Conservation (phyloP, 1,140 invertebrate species). For the Drosophila tropicalis region DNA sequence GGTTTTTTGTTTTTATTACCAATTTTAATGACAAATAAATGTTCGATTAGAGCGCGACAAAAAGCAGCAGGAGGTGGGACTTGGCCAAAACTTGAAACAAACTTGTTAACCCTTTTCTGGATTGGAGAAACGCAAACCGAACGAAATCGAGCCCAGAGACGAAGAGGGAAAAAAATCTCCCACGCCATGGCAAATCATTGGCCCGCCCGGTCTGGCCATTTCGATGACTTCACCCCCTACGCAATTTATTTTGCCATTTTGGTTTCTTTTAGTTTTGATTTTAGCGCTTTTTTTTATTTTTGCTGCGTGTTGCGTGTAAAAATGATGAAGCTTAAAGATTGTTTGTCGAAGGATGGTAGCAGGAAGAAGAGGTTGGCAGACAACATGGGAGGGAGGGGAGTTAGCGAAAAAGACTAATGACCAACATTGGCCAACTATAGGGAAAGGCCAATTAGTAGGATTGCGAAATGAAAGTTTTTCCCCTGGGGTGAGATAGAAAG, state of each 20-base stretch:
- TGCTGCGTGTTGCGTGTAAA: conserved; percentile 36
- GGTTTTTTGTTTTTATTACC: conserved; percentile 54
- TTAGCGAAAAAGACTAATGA: conserved; percentile 9
- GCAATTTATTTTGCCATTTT: conserved; percentile 36
- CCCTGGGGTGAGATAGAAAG: not conserved
- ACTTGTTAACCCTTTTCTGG: conserved; percentile 48
- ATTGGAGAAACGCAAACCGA: conserved; percentile 9
- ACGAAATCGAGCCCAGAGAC: not conserved
- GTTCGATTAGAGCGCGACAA: conserved; percentile 49
- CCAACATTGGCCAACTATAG: conserved; percentile 7
- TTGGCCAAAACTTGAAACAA: conserved; percentile 4
- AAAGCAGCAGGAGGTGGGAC: conserved; percentile 48
- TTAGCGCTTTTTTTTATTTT: conserved; percentile 24
- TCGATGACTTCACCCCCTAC: conserved; percentile 17
- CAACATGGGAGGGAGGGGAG: no score
- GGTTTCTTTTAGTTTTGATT: conserved; percentile 27
- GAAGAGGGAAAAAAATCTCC: conserved; percentile 18
- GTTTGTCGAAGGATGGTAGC: not conserved
- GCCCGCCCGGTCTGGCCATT: not conserved
- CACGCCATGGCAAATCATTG: conserved; percentile 35
- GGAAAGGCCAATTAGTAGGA: conserved; percentile 18
- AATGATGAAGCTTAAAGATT: conserved; percentile 37
- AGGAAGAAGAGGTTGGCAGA: not conserved
- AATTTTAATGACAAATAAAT: conserved; percentile 64
- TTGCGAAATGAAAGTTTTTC: conserved; percentile 5